phyloP scores from a whole-genome alignment of 64 coral and sea anemone genomes.

The Dendronephthya gigantea region DNA sequence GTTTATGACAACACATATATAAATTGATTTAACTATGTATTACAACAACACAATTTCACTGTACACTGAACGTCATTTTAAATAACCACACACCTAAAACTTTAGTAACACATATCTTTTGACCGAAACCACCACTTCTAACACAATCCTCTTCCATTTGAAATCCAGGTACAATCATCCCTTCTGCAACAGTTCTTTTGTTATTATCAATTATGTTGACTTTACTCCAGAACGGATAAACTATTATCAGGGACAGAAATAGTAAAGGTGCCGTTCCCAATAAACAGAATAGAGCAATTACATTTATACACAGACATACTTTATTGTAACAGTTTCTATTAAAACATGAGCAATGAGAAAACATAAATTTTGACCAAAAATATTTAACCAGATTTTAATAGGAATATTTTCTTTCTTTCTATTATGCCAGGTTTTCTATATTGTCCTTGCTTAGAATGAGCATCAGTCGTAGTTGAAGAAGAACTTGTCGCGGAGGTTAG shows the following conservation, averaged over 20 bases:
- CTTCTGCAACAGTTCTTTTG: neutral
- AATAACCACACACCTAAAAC: neutral
- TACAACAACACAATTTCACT: neutral
- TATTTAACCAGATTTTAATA: too few species aligned
- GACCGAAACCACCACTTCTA: neutral
- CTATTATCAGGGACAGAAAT: neutral
- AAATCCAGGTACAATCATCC: neutral
- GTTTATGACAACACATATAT: too few species aligned
- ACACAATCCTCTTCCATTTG: neutral
- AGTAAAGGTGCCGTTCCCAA: neutral
- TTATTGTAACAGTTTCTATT: too few species aligned
- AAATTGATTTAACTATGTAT: neutral
- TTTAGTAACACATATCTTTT: neutral
- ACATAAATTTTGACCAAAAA: too few species aligned
- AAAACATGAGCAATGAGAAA: too few species aligned
- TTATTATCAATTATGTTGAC: neutral
- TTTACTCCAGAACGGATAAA: conserved; percentile 13
- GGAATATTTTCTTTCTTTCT: too few species aligned
- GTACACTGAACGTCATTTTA: neutral
- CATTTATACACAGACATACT: neutral
- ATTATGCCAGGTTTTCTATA: too few species aligned
- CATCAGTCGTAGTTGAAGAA: too few species aligned
- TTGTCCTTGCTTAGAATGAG: too few species aligned
- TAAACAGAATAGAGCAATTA: neutral
- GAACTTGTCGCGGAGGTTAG: too few species aligned